Evolutionary conservation across 1,140 invertebrate species (phyloP).

Genomic region (Hyles euphorbiae): DNA sequence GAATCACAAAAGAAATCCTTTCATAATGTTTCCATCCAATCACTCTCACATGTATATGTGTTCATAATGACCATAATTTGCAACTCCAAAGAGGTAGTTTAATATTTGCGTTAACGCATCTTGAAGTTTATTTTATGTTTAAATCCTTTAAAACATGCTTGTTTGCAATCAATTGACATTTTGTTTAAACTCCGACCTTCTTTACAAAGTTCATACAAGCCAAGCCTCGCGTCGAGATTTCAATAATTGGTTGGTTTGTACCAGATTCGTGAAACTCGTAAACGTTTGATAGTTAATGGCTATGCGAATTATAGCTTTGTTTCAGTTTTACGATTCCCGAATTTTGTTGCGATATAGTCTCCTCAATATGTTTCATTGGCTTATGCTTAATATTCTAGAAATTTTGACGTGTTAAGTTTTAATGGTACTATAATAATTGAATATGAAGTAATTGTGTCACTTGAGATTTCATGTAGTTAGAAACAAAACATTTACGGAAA

Average conservation of each 20-base stretch:
- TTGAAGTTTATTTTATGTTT: neutral
- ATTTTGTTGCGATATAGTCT: neutral
- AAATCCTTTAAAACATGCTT: neutral
- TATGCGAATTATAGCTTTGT: neutral
- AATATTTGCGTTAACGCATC: neutral
- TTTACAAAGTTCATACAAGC: slow-evolving; percentile 32
- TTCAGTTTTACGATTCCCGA: too few species aligned
- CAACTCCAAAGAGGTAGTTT: too few species aligned
- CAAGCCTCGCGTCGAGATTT: slow-evolving; percentile 23
- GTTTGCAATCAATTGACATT: slow-evolving; percentile 31
- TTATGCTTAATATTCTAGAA: too few species aligned
- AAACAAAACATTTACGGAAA: too few species aligned
- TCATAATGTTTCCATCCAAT: too few species aligned
- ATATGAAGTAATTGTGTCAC: too few species aligned
- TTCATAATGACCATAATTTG: too few species aligned
- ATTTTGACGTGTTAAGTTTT: too few species aligned
- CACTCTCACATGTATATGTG: too few species aligned
- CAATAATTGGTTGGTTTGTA: slow-evolving; percentile 31
- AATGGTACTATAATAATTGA: too few species aligned
- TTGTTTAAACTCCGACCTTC: slow-evolving; percentile 29
- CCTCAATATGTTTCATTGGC: neutral
- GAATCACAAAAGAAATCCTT: too few species aligned
- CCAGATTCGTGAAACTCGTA: slow-evolving; percentile 27
- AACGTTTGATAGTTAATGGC: slow-evolving; percentile 16
- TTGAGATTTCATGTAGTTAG: too few species aligned